A percentile compares a stretch with the other conserved stretches of the same genome.
These are phyloP conservation scores for Cecidostiba fungosa DNA, from an alignment of 2,888 invertebrate species.

Conservation along the genomic window DNA sequence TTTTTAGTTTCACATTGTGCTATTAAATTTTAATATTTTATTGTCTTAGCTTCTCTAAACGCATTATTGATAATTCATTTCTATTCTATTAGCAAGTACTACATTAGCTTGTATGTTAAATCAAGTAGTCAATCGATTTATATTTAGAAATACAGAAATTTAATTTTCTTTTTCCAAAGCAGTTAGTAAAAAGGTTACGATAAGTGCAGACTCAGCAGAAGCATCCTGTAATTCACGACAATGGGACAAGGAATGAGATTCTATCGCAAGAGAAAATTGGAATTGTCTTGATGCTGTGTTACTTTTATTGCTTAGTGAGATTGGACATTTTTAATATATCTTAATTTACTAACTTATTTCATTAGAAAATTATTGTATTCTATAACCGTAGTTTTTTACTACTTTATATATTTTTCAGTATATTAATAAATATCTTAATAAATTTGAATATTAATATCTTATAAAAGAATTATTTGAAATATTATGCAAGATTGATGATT, in stretches of 20 bases:
- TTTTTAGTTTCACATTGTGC: no score
- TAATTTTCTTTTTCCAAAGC: neutral
- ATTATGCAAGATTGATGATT: no score
- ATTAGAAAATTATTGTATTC: neutral
- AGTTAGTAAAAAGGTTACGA: slow-evolving; percentile 44
- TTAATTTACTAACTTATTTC: slow-evolving; percentile 59
- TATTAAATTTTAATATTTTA: no score
- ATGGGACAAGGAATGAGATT: slow-evolving; percentile 63
- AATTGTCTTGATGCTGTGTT: slow-evolving; percentile 68
- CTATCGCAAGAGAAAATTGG: slow-evolving; percentile 69
- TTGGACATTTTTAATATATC: neutral
- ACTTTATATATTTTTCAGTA: no score
- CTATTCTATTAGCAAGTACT: no score
- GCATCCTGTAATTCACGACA: slow-evolving; percentile 70
- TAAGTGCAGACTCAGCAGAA: slow-evolving; percentile 67
- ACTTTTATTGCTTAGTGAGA: slow-evolving; percentile 66
- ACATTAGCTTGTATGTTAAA: no score
- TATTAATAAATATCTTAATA: no score
- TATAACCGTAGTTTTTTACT: no score
- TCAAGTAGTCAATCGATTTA: no score
- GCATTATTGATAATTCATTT: no score
- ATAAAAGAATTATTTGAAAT: neutral
- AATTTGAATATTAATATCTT: neutral
- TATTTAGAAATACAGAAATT: neutral
- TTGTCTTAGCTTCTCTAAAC: no score